Base-by-base conservation (phyloP, 2,888 invertebrate genomes). In the Ditula angustiorana region DNA sequence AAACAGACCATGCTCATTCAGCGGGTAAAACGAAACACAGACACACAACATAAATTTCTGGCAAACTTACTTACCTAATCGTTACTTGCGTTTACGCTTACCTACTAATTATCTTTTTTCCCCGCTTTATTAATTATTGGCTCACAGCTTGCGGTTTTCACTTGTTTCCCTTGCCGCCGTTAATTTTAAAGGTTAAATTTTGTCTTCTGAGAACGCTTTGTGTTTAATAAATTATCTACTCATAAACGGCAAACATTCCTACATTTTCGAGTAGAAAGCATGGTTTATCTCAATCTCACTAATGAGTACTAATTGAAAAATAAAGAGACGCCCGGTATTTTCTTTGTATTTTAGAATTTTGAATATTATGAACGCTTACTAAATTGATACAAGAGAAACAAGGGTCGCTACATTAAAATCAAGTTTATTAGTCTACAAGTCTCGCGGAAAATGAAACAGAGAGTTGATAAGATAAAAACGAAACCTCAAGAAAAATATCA, bases 301-400 rank as follows among this genome's bases (percentile, higher is more conserved):
- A n/a, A n/a, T n/a, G n/a, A n/a, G n/a, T n/a, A 52, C 37, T 52
- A 61, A 61, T 53, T 61, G 26, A 46, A 35, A 33, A 19, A 46
- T 33, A 46, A 33, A 35, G 35, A 23, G 10, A 19, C 11, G 30
- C 28, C 2, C 21, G 41, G 44, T 52, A 52, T 52, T 52, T 41
- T 13, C 16, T 28, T 53, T 30, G 26, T 23, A 33, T 53, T 46
- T 33, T 26, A 46, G 19, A 24, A 24, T 46, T 24, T 19, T 24
- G 33, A 53, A 53, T 46, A 44, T 44, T 61, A 23, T 10, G 28
- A 8, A 44, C 26, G 35, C 35, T 2, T 3, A 24, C 13, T 26
- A 49, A 16, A 19, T 50, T 50, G 28, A 50, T 26, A 16, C 8
- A 47, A 37, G 37, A 37, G 10, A 2, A 16, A 16, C 37, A 16